phyloP scores from a whole-genome alignment of 2,888 invertebrate genomes.

The Adineta ricciae region DNA sequence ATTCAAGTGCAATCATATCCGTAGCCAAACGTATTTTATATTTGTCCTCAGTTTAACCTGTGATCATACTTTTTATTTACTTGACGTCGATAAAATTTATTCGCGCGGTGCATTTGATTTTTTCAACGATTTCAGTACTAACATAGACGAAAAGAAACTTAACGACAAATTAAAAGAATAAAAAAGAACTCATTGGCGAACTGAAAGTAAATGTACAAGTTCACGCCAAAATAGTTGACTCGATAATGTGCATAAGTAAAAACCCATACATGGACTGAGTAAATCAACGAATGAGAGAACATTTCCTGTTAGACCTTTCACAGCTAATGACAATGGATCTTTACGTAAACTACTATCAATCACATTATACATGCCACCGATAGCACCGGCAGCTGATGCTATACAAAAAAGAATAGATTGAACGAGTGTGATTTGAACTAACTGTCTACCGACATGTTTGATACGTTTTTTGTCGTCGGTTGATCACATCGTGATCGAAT shows the following conservation, averaged over 20 bases:
- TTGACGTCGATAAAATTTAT: no score
- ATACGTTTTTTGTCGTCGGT: neutral
- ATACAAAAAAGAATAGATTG: neutral
- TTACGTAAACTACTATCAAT: neutral
- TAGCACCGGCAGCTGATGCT: neutral
- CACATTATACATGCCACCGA: neutral
- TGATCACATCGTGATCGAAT: neutral
- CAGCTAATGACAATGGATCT: neutral
- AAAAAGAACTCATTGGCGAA: neutral
- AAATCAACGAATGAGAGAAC: neutral
- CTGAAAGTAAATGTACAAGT: neutral
- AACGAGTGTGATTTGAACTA: neutral
- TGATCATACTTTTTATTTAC: no score
- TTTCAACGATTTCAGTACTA: no score
- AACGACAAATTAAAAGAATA: no score
- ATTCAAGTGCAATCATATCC: no score
- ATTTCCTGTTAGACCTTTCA: neutral
- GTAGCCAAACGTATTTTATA: no score
- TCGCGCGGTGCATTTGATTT: no score
- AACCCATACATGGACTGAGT: neutral
- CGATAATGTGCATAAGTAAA: neutral
- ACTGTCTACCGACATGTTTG: neutral
- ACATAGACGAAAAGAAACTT: no score
- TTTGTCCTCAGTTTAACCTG: no score
- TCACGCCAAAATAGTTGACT: neutral